Conservation (phyloP, 1,140 invertebrate species). For the Pseudachorutes palmiensis region DNA sequence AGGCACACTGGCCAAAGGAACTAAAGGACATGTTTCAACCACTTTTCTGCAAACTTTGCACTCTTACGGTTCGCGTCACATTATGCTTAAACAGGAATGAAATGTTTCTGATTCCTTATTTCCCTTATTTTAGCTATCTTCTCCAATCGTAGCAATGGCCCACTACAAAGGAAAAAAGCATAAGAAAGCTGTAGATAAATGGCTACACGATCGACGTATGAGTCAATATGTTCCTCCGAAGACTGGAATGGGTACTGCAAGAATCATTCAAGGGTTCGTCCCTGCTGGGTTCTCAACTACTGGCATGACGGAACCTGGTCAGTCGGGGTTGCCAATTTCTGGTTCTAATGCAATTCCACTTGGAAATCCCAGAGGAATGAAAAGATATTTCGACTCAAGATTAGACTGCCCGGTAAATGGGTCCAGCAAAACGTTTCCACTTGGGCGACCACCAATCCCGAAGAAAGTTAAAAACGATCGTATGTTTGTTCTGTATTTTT, state of each 20-base stretch:
- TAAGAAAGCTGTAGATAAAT: constrained; percentile 19
- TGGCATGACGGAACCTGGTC: neutral
- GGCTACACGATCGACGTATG: constrained; percentile 3
- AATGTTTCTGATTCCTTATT: neutral
- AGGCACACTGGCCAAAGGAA: constrained; percentile 20
- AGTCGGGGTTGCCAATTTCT: neutral
- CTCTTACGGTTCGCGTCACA: constrained; percentile 16
- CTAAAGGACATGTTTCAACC: constrained; percentile 33
- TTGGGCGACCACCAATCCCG: neutral
- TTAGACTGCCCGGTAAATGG: neutral
- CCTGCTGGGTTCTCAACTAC: neutral
- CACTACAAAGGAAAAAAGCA: constrained; percentile 33
- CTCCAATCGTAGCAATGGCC: constrained; percentile 26
- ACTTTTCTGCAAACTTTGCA: constrained; percentile 30
- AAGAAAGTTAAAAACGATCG: neutral
- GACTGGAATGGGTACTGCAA: neutral
- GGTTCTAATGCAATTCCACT: neutral
- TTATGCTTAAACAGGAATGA: neutral
- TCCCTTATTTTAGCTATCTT: constrained; percentile 19
- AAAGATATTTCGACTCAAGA: neutral
- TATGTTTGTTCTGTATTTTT: neutral
- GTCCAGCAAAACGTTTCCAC: neutral
- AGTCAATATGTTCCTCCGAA: neutral
- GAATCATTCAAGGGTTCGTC: neutral
- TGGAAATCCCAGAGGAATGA: neutral